Conservation (phyloP, 2,797 vertebrate species). For the Craterocephalus amniculus region DNA sequence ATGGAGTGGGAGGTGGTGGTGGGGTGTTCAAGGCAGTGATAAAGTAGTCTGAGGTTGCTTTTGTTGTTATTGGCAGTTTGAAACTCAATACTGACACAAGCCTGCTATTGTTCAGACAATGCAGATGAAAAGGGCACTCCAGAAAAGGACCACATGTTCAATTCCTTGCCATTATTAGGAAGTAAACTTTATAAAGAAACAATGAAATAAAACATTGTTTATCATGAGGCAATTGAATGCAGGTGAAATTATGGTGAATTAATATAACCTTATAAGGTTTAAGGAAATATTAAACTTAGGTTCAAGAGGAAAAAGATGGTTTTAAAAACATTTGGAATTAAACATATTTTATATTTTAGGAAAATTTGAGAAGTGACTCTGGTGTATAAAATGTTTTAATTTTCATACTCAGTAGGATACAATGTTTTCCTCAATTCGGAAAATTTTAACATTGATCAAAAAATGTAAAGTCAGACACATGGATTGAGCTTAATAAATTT, state of each 20-base stretch:
- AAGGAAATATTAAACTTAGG: not conserved
- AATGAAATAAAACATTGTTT: not conserved
- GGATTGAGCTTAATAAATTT: not conserved
- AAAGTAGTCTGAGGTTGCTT: slow-evolving; percentile 51
- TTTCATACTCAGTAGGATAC: not conserved
- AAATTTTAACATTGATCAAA: not conserved
- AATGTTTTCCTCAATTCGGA: not conserved
- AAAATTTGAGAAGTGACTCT: not conserved
- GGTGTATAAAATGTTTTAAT: not conserved
- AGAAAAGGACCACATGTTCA: not conserved
- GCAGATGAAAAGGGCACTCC: not conserved
- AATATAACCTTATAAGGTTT: not conserved
- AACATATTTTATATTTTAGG: not conserved
- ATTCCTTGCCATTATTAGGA: not conserved
- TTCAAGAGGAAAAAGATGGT: not conserved
- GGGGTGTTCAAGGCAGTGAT: slow-evolving; percentile 27
- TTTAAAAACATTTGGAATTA: not conserved
- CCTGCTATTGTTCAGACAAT: slow-evolving; percentile 2
- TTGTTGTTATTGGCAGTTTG: slow-evolving; percentile 50
- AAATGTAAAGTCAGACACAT: not conserved
- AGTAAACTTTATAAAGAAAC: not conserved
- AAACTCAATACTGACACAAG: slow-evolving; percentile 35
- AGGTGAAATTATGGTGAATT: too few relatives aligned
- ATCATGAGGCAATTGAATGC: not conserved
- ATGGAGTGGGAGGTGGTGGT: not conserved